phyloP scores from a whole-genome alignment of 1,140 invertebrate genomes.

The Aphelenchoides avenae region DNA sequence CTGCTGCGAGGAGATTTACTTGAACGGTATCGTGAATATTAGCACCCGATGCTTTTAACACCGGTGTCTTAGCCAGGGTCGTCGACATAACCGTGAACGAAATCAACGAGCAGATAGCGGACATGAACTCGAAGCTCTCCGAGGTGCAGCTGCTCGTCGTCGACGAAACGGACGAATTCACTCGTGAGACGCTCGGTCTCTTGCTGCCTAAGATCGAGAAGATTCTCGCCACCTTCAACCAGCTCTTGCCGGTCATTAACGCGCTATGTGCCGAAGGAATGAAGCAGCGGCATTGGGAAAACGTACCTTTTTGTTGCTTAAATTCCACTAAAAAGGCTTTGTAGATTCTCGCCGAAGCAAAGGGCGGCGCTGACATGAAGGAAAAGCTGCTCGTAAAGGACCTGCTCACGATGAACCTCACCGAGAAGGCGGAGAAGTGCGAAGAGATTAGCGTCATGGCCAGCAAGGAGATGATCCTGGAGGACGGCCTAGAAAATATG shows the following conservation, averaged over 20 bases:
- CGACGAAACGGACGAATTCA: conserved; percentile 12
- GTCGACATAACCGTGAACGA: conserved; percentile 20
- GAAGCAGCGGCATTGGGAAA: conserved; percentile 35
- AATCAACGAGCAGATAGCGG: conserved; percentile 17
- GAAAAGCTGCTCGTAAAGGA: conserved; percentile 34
- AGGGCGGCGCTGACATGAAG: conserved; percentile 21
- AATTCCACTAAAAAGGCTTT: conserved; percentile 2
- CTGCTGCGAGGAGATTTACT: conserved; percentile 23
- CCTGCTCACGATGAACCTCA: conserved; percentile 23
- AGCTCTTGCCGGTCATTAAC: conserved; percentile 28
- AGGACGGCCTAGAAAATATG: conserved; percentile 22
- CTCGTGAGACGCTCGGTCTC: conserved; percentile 25
- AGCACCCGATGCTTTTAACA: neutral
- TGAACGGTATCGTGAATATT: conserved; percentile 29
- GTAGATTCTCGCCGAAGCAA: conserved; percentile 22
- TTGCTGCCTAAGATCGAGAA: conserved; percentile 29
- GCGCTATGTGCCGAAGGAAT: conserved; percentile 32
- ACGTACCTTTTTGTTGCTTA: conserved; percentile 7
- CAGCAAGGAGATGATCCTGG: conserved; percentile 35
- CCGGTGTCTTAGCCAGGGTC: conserved; percentile 17
- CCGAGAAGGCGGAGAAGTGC: conserved; percentile 37
- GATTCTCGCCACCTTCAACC: conserved; percentile 29
- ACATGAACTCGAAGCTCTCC: conserved; percentile 8
- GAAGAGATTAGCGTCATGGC: conserved; percentile 38
- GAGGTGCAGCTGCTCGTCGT: conserved; percentile 2